These are phyloP conservation scores for Cinclus mexicanus DNA, from an alignment of 2,113 vertebrate species.

Conservation along the genomic window DNA sequence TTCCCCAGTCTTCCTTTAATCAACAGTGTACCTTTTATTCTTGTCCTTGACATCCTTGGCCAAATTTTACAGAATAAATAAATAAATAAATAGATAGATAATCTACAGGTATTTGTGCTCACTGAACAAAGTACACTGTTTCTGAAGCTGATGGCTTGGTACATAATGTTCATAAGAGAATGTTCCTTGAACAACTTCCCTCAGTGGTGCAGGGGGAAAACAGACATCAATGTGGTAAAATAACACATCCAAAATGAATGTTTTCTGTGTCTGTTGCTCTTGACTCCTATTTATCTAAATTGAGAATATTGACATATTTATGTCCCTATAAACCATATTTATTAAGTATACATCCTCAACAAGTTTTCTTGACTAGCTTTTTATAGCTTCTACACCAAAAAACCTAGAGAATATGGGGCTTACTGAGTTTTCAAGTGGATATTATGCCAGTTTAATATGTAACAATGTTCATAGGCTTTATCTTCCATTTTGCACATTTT, in stretches of 20 bases:
- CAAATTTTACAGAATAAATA: neutral
- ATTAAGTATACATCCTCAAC: neutral
- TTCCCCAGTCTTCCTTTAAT: neutral
- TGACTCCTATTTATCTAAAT: neutral
- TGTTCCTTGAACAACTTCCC: neutral
- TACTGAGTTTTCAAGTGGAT: neutral
- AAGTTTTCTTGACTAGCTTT: neutral
- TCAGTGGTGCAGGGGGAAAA: neutral
- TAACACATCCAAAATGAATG: neutral
- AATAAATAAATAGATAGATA: neutral
- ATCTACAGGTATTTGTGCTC: neutral
- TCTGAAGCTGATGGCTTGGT: neutral
- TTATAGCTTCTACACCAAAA: neutral
- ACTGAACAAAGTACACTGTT: neutral
- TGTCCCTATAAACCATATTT: neutral
- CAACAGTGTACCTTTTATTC: neutral
- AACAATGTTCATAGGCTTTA: neutral
- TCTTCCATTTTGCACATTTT: neutral
- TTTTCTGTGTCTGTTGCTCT: neutral
- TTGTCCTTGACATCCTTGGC: neutral
- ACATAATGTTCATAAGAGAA: neutral
- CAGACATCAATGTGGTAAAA: neutral
- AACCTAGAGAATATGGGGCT: neutral
- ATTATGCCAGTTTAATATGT: neutral
- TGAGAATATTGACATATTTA: neutral